Evolutionary conservation across 1,140 invertebrate genomes (phyloP).

Genomic region (Bombus balteatus): DNA sequence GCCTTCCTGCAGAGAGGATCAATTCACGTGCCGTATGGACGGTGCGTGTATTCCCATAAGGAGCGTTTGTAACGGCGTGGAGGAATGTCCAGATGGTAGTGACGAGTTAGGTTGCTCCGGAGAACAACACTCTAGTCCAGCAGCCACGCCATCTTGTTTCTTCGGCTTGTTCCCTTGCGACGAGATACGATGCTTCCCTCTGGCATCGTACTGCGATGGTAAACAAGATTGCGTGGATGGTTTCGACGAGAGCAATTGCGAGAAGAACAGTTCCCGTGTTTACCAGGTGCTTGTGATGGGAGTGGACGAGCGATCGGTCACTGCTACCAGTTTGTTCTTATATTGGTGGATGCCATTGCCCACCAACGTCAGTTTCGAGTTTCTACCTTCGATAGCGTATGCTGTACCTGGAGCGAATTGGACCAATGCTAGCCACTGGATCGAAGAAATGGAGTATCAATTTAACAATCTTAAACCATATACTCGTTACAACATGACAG

Average conservation of each 20-base stretch:
- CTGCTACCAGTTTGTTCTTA: constrained; percentile 82
- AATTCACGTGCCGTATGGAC: constrained; percentile 89
- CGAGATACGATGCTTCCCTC: constrained; percentile 84
- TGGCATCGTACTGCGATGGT: constrained; percentile 86
- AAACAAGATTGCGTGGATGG: constrained; percentile 87
- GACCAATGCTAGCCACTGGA: constrained; percentile 85
- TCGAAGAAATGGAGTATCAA: constrained; percentile 81
- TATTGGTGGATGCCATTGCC: constrained; percentile 84
- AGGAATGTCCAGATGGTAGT: constrained; percentile 90
- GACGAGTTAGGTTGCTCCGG: constrained; percentile 87
- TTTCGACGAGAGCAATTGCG: constrained; percentile 88
- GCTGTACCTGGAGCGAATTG: constrained; percentile 76
- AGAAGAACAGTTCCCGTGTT: constrained; percentile 78
- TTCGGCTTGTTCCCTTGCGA: constrained; percentile 86
- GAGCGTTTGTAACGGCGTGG: constrained; percentile 86
- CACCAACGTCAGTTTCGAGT: constrained; percentile 83
- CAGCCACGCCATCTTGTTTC: constrained; percentile 82
- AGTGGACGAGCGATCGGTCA: constrained; percentile 82
- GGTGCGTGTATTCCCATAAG: constrained; percentile 86
- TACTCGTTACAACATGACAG: constrained; percentile 90
- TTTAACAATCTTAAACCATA: constrained; percentile 87
- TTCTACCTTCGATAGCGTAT: constrained; percentile 84
- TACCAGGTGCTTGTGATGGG: constrained; percentile 84
- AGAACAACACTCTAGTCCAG: constrained; percentile 71
- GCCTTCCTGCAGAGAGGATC: constrained; percentile 75